phyloP scores from a whole-genome alignment of 2,888 invertebrate species.

The Limenitis camilla region DNA sequence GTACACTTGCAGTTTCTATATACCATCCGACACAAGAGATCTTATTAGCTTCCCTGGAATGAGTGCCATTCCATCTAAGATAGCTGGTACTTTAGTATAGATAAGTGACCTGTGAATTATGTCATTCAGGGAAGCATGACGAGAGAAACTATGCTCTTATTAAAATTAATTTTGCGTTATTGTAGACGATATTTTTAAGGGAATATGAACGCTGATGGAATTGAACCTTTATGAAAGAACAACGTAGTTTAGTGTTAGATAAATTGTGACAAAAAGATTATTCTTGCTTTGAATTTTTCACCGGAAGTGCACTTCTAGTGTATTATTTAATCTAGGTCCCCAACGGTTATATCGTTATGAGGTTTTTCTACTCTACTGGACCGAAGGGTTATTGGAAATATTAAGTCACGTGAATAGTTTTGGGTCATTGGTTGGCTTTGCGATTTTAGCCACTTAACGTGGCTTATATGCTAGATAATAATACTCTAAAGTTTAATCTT shows the following conservation, averaged over 20 bases:
- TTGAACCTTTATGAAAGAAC: too few relatives aligned
- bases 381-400: conserved; percentile 1
- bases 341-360: conserved; percentile 4
- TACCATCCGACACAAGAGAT: too few relatives aligned
- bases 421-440: not conserved
- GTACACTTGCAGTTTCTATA: too few relatives aligned
- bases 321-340: not conserved
- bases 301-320: not conserved
- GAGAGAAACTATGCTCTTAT: not conserved
- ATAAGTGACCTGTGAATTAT: not conserved
- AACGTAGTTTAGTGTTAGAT: too few relatives aligned
- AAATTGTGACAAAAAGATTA: not conserved
- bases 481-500: too few relatives aligned
- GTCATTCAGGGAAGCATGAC: not conserved
- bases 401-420: not conserved
- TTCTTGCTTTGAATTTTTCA: not conserved
- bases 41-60: not conserved
- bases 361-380: conserved; percentile 10
- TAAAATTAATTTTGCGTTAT: not conserved
- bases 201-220: too few relatives aligned
- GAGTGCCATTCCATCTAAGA: not conserved
- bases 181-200: not conserved
- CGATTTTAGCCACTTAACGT: not conserved
- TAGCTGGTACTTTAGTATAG: not conserved
- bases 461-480: too few relatives aligned